Percentiles rank a stretch among this genome's conserved stretches.
phyloP scores from a whole-genome alignment of 2,113 vertebrate genomes.

The Mastomys natalensis region DNA sequence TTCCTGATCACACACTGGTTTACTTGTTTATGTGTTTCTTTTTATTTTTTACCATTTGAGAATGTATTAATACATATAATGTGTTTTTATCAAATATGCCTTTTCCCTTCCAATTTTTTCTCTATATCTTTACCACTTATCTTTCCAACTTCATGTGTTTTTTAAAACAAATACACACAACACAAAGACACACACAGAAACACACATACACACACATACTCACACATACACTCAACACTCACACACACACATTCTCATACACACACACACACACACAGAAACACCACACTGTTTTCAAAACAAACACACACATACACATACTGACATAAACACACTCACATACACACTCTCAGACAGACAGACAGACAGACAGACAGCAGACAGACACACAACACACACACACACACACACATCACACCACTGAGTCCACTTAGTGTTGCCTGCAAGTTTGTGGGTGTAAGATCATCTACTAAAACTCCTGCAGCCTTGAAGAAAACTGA shows the following conservation, averaged over 20 bases:
- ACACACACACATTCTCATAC: too few relatives aligned
- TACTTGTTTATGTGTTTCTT: background rate
- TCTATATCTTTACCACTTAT: background rate
- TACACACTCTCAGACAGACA: too few relatives aligned
- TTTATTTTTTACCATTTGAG: background rate
- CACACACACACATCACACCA: too few relatives aligned
- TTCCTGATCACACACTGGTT: background rate
- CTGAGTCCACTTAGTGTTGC: background rate
- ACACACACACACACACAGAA: too few relatives aligned
- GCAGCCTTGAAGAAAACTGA: background rate
- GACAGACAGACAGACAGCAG: too few relatives aligned
- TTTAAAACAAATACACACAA: background rate
- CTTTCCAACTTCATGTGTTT: background rate
- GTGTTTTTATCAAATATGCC: background rate
- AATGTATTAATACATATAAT: background rate
- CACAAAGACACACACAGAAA: background rate
- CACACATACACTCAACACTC: too few relatives aligned
- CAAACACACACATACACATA: background rate
- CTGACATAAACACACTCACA: too few relatives aligned
- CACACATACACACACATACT: too few relatives aligned
- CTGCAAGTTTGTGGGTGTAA: background rate
- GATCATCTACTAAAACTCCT: background rate
- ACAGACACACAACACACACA: too few relatives aligned
- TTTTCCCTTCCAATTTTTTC: background rate
- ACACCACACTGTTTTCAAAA: background rate